Evolutionary conservation across 2,797 vertebrate genomes (phyloP).

Genomic region (Sciaenops ocellatus): DNA sequence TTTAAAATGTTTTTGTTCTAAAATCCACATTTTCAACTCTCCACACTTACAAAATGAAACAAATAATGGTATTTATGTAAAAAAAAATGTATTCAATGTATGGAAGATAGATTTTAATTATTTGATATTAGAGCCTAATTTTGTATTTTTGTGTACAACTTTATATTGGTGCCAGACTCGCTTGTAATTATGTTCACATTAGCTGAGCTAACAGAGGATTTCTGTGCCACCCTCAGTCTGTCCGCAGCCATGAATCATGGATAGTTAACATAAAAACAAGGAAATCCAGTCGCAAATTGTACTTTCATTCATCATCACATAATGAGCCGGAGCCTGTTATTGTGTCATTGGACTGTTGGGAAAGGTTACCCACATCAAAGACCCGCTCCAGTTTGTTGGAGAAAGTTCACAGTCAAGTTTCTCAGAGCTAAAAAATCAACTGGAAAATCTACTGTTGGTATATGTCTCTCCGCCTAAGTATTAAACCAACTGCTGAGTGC

Average conservation of each 20-base stretch:
- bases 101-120: neutral
- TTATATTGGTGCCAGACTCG: neutral
- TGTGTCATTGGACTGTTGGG: conserved; percentile 5
- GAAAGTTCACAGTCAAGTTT: conserved; percentile 5
- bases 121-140: neutral
- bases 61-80: neutral
- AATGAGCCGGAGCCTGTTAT: conserved; percentile 1
- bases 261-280: conserved; percentile 6
- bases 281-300: neutral
- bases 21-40: conserved; percentile 1
- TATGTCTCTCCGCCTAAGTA: conserved; percentile 19
- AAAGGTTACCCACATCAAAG: conserved; percentile 1
- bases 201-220: neutral
- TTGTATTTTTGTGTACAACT: neutral
- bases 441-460: conserved; percentile 37
- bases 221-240: neutral
- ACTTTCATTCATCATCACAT: conserved; percentile 1
- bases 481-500: conserved; percentile 32
- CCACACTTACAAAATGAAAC: neutral
- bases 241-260: neutral
- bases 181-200: neutral
- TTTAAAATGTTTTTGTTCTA: neutral
- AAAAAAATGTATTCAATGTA: neutral
- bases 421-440: neutral
- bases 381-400: neutral